Percentiles rank a stretch among this genome's conserved stretches.
Evolutionary conservation across 2,113 vertebrate genomes (phyloP).

Genomic region (Dissostichus mawsoni): DNA sequence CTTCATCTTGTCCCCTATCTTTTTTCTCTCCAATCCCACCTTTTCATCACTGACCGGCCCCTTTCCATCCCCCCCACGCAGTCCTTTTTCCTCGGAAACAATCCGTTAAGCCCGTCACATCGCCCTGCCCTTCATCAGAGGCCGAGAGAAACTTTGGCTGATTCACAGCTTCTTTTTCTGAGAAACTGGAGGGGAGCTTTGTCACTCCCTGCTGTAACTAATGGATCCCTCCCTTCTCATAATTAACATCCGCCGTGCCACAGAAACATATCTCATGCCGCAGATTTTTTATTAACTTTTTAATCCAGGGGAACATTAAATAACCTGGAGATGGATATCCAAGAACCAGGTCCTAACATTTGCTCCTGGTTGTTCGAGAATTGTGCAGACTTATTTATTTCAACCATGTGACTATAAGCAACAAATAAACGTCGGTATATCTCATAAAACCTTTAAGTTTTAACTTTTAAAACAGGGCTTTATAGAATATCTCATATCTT

Average conservation of each 20-base stretch:
- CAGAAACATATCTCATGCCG: conserved; percentile 44
- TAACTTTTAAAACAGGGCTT: not conserved
- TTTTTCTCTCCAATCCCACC: not conserved
- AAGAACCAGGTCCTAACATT: not conserved
- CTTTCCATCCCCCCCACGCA: not conserved
- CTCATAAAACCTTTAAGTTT: not conserved
- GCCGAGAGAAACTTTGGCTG: conserved; percentile 39
- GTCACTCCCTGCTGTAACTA: conserved; percentile 62
- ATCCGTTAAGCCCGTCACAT: conserved; percentile 52
- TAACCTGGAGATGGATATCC: conserved; percentile 37
- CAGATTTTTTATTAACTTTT: conserved; percentile 51
- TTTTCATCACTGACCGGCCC: not conserved
- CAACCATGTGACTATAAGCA: not conserved
- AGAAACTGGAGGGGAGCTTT: conserved; percentile 33
- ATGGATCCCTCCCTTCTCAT: conserved; percentile 57
- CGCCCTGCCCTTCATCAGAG: conserved; percentile 49
- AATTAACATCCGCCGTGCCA: conserved; percentile 62
- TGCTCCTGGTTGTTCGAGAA: not conserved
- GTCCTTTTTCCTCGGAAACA: conserved; percentile 23
- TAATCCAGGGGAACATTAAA: conserved; percentile 48
- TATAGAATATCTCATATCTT: not conserved
- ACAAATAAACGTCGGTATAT: conserved; percentile 11
- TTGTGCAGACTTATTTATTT: conserved; percentile 1
- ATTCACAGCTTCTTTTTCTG: conserved; percentile 60
- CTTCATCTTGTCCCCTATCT: not conserved